Evolutionary conservation across 2,888 invertebrate species (phyloP), one percentile per base, ranked within the genome.

Genomic region (Drosophila birchii): DNA sequence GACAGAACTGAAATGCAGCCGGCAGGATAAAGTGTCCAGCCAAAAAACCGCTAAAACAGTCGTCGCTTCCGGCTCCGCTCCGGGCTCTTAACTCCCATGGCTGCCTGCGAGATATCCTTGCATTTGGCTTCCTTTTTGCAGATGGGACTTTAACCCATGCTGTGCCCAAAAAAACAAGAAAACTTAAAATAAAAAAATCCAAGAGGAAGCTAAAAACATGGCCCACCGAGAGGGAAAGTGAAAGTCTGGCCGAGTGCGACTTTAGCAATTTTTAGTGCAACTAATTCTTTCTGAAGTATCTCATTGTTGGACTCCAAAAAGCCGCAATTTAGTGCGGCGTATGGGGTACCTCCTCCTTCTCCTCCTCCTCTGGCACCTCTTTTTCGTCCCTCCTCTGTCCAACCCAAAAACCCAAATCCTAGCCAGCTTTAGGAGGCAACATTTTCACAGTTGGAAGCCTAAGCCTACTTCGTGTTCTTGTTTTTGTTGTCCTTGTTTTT

Each of bases 221-320:
- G 2, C 43, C 44, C 39, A 20, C 43, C 23, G 20, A 36, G 23
- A 26, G 29, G 6, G 54, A 61, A 69, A 82, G 86, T 67, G 72
- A 85, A 87, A 82, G 79, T 81, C 86, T 75, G 20, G 43, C 64
- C 67, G 53, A 68, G 71, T 73, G 80, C 71, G 87, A 85, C 89
- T 85, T 87, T 81, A 77, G 89, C 85, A 78, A 88, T 89, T 86
- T 89, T 86, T 86, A 86, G 89, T 89, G 87, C 86, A 89, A 89
- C 86, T 86, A 87, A 87, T 87, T 87, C 89, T 85, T 87, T 88
- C 85, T 81, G 86, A 89, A 87, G 86, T 88, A 89, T 89, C 86
- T 89, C 88, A 90, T 87, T 87, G 86, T 87, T 84, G 86, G 87
- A 76, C 76, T 78, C 80, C 78, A 84, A 87, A 62, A 73, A 88